Evolutionary conservation across 2,797 vertebrate genomes (phyloP), one percentile per base, ranked within the genome.

Genomic region (Macropus fuliginosus): DNA sequence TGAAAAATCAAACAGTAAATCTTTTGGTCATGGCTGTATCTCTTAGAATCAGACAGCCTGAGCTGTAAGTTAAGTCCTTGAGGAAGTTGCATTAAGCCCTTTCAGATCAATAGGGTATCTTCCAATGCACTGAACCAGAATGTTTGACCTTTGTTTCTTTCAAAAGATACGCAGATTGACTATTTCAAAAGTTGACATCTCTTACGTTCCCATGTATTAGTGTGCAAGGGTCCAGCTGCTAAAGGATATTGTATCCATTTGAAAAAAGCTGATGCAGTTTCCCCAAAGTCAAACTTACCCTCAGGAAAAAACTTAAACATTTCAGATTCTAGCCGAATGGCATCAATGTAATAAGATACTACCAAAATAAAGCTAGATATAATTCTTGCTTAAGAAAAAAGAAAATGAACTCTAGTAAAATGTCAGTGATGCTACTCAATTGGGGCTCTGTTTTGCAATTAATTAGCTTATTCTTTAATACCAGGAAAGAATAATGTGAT

Each of bases 21-120:
- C 52, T 57, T 92, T 57, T 34, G 18, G 90, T 40, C 0, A 87
- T 31, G 56, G n/a, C 14, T 87, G 59, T 11, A 50, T 91, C 90
- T 94, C 40, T 54, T 12, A 55, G 27, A 5, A 50, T 55, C 5
- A 92, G 18, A 94, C 6, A 90, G 4, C 5, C 31, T 90, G 4
- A 50, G 91, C 55, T 59, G 10, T 57, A 93, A 91, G 2, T 0
- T 5, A 93, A 16, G 2, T 93, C 62, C 54, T 16, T 91, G 55
- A 94, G 59, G 89, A 81, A 96, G 55, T 4, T 55, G 56, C 90
- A 59, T 91, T 94, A 74, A 93, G 91, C 54, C 55, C 57, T 50
- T 18, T 34, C 14, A 11, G 10, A 6, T 93, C 50, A 93, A 24
- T 91, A 92, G 50, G 1, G 89, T n/a, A 90, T 90, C 29, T 94